phyloP scores from a whole-genome alignment of 2,888 invertebrate species.

The Plebejus melissa region DNA sequence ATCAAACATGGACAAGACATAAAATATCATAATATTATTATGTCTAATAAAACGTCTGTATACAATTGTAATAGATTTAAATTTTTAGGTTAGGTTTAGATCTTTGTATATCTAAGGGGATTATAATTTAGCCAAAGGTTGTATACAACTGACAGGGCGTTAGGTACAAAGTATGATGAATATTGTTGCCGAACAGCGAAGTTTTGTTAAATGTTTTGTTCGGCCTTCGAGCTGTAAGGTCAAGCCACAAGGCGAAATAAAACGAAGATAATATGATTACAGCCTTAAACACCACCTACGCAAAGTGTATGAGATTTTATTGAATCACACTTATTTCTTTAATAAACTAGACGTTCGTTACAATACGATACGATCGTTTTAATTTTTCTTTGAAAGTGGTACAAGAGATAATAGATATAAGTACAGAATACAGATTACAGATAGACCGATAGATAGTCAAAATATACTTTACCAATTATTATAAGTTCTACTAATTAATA shows the following conservation, averaged over 20 bases:
- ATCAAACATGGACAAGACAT: neutral
- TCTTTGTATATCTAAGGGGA: neutral
- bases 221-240: constrained; percentile 13
- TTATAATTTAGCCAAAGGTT: neutral
- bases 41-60: too few relatives aligned
- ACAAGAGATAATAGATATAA: neutral
- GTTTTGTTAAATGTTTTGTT: constrained; percentile 12
- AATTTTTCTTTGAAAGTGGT: neutral
- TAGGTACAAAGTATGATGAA: constrained; percentile 10
- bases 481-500: too few relatives aligned
- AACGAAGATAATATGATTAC: constrained; percentile 14
- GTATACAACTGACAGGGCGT: neutral
- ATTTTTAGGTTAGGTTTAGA: neutral
- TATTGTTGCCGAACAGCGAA: constrained; percentile 1
- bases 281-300: constrained; percentile 5
- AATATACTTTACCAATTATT: neutral
- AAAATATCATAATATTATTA: neutral
- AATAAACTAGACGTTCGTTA: neutral
- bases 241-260: neutral
- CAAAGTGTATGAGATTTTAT: neutral
- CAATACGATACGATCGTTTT: neutral
- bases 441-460: neutral
- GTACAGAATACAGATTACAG: neutral
- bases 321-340: neutral
- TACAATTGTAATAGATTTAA: too few relatives aligned